Conservation (phyloP, 2,797 vertebrate genomes). For the Aythya fuligula region DNA sequence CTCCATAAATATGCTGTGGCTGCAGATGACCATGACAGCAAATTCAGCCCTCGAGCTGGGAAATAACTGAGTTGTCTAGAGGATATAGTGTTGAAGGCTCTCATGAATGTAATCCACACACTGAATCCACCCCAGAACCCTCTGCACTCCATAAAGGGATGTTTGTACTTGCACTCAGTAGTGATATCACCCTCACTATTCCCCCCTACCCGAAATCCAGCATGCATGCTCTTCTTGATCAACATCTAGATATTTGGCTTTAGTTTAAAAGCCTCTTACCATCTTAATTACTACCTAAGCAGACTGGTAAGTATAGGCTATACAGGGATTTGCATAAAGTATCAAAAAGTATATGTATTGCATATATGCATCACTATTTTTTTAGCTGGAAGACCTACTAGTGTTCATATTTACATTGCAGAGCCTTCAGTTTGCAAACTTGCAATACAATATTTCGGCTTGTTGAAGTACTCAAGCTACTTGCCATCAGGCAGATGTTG, state of each 20-base stretch:
- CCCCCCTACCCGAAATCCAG: not conserved
- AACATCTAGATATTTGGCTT: not conserved
- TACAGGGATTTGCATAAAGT: not conserved
- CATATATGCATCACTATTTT: fast-evolving
- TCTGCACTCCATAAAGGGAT: not conserved
- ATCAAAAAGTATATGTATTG: not conserved
- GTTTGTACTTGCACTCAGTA: not conserved
- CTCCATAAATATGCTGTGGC: not conserved
- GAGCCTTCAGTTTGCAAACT: not conserved
- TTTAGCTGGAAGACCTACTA: not conserved
- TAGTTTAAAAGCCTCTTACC: not conserved
- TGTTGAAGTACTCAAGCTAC: not conserved
- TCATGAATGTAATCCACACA: not conserved
- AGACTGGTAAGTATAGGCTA: not conserved
- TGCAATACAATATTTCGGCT: not conserved
- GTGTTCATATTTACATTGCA: not conserved
- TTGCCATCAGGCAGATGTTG: not conserved
- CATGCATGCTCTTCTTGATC: not conserved
- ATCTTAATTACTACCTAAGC: not conserved
- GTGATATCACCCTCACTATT: not conserved
- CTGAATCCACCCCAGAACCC: not conserved
- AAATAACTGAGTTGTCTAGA: not conserved
- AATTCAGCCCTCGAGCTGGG: not conserved
- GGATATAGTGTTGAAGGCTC: not conserved
- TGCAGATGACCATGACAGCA: not conserved